A percentile compares a stretch with the other conserved stretches of the same genome.
Evolutionary conservation across 1,140 invertebrate genomes (phyloP).

Genomic region (Tetranychus urticae): DNA sequence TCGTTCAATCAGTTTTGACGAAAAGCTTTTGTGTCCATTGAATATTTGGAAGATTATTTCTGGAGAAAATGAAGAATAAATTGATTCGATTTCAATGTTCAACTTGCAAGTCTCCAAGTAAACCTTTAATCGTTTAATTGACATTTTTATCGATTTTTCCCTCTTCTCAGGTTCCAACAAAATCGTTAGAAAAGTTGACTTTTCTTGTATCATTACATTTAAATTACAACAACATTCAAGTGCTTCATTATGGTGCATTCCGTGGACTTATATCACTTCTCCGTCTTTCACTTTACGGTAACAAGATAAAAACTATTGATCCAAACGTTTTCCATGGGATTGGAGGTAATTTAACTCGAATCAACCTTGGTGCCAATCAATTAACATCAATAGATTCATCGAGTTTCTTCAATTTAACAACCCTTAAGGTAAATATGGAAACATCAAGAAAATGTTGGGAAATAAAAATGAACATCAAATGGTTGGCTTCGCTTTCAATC

Average conservation of each 20-base stretch:
- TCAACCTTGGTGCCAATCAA: slow-evolving; percentile 16
- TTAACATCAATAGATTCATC: slow-evolving; percentile 11
- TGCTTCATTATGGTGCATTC: slow-evolving; percentile 12
- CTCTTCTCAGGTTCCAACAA: slow-evolving; percentile 8
- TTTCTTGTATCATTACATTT: slow-evolving; percentile 13
- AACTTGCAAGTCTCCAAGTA: no score
- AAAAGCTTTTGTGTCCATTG: no score
- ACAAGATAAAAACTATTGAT: slow-evolving; percentile 14
- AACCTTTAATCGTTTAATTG: not conserved
- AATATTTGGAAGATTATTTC: no score
- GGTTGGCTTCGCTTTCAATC: no score
- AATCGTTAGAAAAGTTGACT: slow-evolving; percentile 10
- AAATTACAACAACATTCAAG: slow-evolving; percentile 14
- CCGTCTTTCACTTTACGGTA: slow-evolving; percentile 14
- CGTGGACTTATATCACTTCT: slow-evolving; percentile 13
- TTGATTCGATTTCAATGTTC: no score
- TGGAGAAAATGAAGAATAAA: no score
- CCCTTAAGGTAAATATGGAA: slow-evolving; percentile 5
- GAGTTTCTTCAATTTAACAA: slow-evolving; percentile 9
- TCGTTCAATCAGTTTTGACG: no score
- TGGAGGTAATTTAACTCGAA: slow-evolving; percentile 13
- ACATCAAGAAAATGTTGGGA: no score
- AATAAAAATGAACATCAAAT: no score
- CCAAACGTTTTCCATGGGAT: slow-evolving; percentile 12
- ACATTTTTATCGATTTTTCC: not conserved